phyloP scores from a whole-genome alignment of 35 echinoderm and acorn worm species.

The Heliocidaris tuberculata region DNA sequence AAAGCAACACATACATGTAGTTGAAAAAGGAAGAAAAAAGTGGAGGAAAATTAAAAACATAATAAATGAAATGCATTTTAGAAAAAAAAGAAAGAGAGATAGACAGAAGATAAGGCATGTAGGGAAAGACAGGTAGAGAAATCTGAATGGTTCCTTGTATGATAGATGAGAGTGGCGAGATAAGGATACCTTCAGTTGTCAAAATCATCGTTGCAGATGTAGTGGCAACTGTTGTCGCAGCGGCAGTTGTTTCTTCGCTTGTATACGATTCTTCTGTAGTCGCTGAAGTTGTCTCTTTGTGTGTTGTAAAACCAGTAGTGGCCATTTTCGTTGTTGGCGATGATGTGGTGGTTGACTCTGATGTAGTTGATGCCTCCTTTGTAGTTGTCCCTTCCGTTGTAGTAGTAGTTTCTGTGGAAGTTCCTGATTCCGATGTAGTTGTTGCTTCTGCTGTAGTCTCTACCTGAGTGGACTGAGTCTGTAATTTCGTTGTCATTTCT shows the following conservation, averaged over 20 bases:
- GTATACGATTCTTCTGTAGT: conserved; percentile 28
- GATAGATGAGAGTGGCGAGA: too few relatives aligned
- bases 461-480: not conserved
- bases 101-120: too few relatives aligned
- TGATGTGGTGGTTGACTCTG: not conserved
- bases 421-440: not conserved
- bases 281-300: conserved; percentile 2
- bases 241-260: not conserved
- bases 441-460: conserved; percentile 5
- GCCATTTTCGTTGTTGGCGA: not conserved
- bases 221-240: not conserved
- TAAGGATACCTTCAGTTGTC: too few relatives aligned
- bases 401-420: conserved; percentile 30
- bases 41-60: too few relatives aligned
- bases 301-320: not conserved
- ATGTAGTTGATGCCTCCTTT: not conserved
- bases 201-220: not conserved
- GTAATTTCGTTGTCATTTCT: not conserved
- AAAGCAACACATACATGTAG: too few relatives aligned
- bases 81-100: too few relatives aligned
- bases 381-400: not conserved
- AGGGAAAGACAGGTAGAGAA: too few relatives aligned
- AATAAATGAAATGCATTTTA: too few relatives aligned
- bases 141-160: too few relatives aligned
- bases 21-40: too few relatives aligned